Evolutionary conservation across 1,140 invertebrate genomes (phyloP).

Genomic region (Dysdera silvatica): DNA sequence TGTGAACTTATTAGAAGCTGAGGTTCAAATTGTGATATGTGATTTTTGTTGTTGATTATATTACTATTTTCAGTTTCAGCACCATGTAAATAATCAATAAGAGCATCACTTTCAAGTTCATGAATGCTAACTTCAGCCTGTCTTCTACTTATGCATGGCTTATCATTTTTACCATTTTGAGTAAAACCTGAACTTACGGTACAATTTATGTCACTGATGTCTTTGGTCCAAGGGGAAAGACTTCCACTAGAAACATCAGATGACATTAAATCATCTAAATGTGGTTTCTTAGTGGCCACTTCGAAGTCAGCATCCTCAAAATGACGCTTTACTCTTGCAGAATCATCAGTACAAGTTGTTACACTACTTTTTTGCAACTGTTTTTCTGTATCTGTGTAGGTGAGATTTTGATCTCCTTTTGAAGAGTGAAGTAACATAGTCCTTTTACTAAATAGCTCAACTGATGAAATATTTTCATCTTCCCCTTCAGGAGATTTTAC

Average conservation of each 20-base stretch:
- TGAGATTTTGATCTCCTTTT: no score
- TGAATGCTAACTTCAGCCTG: conserved; percentile 42
- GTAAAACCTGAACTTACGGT: neutral
- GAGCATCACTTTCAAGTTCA: conserved; percentile 63
- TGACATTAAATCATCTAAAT: conserved; percentile 5
- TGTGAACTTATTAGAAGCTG: neutral
- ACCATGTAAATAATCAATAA: conserved; percentile 64
- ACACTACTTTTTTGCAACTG: neutral
- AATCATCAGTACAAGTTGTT: no score
- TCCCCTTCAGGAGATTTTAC: no score
- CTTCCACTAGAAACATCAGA: no score
- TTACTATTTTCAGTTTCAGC: conserved; percentile 46
- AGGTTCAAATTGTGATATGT: neutral
- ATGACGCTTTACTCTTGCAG: conserved; percentile 17
- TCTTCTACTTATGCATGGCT: neutral
- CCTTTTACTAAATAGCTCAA: no score
- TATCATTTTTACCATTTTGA: neutral
- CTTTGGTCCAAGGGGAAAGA: neutral
- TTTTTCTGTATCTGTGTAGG: neutral
- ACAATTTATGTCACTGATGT: neutral
- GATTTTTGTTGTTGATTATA: neutral
- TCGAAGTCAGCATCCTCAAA: neutral
- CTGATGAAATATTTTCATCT: no score
- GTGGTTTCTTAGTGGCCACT: neutral
- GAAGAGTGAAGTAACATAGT: no score